These are phyloP conservation scores for Cotesia chilonis DNA, from an alignment of 1,140 invertebrate genomes.

Conservation along the genomic window DNA sequence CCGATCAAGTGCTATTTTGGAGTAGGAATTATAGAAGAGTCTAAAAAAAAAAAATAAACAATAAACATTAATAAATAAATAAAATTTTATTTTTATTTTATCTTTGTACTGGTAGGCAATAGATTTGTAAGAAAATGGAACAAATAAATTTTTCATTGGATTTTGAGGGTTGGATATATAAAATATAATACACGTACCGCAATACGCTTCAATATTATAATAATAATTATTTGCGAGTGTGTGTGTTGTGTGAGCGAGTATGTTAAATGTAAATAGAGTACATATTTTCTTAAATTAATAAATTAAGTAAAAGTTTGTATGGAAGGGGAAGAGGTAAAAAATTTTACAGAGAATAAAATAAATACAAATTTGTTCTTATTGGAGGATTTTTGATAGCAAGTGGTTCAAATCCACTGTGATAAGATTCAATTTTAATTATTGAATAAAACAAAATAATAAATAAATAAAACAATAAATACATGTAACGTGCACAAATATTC, in stretches of 20 bases:
- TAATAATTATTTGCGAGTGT: neutral
- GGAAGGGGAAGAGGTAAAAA: neutral
- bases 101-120: constrained; percentile 16
- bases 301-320: constrained; percentile 31
- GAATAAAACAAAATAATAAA: neutral
- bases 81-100: neutral
- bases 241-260: neutral
- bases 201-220: constrained; percentile 3
- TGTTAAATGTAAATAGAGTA: constrained; percentile 18
- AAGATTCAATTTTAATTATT: constrained; percentile 20
- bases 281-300: constrained; percentile 32
- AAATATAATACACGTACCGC: neutral
- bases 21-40: no score
- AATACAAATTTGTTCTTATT: constrained; percentile 16
- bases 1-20: constrained; percentile 4
- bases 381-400: constrained; percentile 10
- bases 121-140: constrained; percentile 11
- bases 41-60: neutral
- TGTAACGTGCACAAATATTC: neutral
- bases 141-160: constrained; percentile 21
- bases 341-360: constrained; percentile 17
- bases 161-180: constrained; percentile 12
- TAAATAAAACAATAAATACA: constrained; percentile 1
- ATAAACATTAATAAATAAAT: neutral
- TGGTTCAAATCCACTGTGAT: neutral